Conservation (phyloP, 2,113 vertebrate species). For the Cinclus cinclus region DNA sequence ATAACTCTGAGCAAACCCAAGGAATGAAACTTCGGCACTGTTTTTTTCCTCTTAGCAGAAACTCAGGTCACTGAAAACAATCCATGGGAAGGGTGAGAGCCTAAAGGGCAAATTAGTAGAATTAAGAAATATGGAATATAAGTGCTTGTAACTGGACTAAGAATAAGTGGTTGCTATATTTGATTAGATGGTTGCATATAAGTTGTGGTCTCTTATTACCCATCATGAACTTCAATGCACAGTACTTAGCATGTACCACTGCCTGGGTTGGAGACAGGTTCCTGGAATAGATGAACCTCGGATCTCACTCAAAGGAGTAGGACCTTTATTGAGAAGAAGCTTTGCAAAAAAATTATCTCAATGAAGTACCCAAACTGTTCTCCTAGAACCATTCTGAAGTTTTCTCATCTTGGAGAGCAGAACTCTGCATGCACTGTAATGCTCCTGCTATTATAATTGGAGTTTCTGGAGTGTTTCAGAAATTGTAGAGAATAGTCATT, state of each 20-base stretch:
- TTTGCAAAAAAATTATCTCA: not conserved
- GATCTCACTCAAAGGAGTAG: not conserved
- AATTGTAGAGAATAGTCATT: not conserved
- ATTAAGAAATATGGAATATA: not conserved
- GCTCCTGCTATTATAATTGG: not conserved
- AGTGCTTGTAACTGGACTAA: not conserved
- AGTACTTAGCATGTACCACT: not conserved
- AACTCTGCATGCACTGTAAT: not conserved
- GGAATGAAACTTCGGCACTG: not conserved
- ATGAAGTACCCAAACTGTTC: not conserved
- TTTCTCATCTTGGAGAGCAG: not conserved
- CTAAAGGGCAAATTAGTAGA: not conserved
- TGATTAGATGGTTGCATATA: not conserved
- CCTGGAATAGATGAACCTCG: not conserved
- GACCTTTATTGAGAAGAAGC: not conserved
- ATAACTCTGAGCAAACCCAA: not conserved
- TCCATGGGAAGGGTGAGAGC: not conserved
- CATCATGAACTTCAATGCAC: not conserved
- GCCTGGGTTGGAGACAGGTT: not conserved
- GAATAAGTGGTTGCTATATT: not conserved
- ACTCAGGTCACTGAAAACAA: not conserved
- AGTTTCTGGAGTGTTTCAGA: conserved; percentile 10
- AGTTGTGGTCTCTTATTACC: not conserved
- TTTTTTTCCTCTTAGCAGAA: not conserved
- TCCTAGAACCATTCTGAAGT: not conserved